These are phyloP conservation scores for Toxotes lorentzi DNA, from an alignment of 2,797 vertebrate genomes.

Conservation along the genomic window DNA sequence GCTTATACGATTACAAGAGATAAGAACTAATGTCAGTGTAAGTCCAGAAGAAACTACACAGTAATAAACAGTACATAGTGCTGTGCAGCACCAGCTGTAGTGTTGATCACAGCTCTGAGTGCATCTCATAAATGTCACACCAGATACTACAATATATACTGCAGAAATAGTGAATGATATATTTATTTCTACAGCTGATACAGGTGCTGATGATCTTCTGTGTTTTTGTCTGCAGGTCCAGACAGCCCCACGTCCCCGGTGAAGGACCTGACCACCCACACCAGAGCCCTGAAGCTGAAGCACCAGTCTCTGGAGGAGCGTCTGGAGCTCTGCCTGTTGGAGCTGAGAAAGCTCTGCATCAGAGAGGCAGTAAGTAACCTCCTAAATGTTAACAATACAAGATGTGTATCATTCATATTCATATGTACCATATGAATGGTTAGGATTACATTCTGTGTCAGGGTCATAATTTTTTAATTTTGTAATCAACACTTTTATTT, in stretches of 20 bases:
- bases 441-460: background rate
- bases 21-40: background rate
- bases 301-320: constrained; percentile 90
- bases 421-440: background rate
- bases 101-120: background rate
- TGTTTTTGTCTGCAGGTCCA: constrained; percentile 82
- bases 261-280: constrained; percentile 88
- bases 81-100: background rate
- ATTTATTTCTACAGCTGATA: constrained; percentile 6
- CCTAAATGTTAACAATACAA: background rate
- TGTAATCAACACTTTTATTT: constrained; percentile 4
- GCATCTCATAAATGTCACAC: background rate
- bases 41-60: background rate
- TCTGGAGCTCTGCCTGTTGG: constrained; percentile 90
- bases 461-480: background rate
- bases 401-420: too few relatives aligned
- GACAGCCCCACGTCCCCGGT: constrained; percentile 87
- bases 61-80: too few relatives aligned
- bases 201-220: constrained; percentile 2
- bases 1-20: background rate
- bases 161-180: background rate
- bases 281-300: constrained; percentile 87
- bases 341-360: constrained; percentile 92
- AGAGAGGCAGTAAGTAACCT: constrained; percentile 90
- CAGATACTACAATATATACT: background rate